Evolutionary conservation across 30 jellyfish, hydroid and myxozoan species (phyloP).

Genomic region (Aurelia aurita): DNA sequence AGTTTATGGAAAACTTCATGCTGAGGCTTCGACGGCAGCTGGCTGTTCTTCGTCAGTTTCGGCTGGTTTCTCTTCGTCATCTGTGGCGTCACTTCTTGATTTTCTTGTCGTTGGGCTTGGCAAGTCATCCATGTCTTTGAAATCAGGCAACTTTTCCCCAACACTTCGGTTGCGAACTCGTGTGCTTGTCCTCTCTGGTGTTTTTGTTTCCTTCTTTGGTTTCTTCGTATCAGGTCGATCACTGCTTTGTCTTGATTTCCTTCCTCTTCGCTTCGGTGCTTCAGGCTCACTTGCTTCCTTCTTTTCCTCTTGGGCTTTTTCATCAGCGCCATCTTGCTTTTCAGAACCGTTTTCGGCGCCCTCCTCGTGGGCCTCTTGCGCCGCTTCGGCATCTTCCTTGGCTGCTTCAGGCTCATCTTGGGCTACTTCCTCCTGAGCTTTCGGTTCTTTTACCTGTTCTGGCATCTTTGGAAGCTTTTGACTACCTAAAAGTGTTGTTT

Average conservation of each 20-base stretch:
- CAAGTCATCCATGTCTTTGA: slow-evolving; percentile 74
- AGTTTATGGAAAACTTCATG: too few relatives aligned
- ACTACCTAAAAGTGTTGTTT: slow-evolving; percentile 24
- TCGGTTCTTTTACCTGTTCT: slow-evolving; percentile 55
- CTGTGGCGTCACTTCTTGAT: slow-evolving; percentile 57
- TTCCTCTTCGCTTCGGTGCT: slow-evolving; percentile 68
- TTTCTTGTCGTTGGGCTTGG: slow-evolving; percentile 70
- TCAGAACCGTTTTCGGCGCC: slow-evolving; percentile 30
- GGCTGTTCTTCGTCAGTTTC: slow-evolving; percentile 40
- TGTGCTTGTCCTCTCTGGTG: slow-evolving; percentile 73
- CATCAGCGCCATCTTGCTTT: slow-evolving; percentile 57
- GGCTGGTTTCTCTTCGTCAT: slow-evolving; percentile 46
- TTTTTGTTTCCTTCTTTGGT: slow-evolving; percentile 60
- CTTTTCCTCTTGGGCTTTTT: slow-evolving; percentile 3
- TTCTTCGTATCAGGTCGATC: slow-evolving; percentile 72
- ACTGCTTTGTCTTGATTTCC: slow-evolving; percentile 54
- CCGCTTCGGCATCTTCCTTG: slow-evolving; percentile 34
- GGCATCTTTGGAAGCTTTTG: slow-evolving; percentile 45
- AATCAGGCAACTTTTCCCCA: slow-evolving; percentile 74
- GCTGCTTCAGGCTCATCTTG: slow-evolving; percentile 20
- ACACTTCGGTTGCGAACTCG: slow-evolving; percentile 68
- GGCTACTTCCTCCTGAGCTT: slow-evolving; percentile 4
- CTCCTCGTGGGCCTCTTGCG: slow-evolving; percentile 33
- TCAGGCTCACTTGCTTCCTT: slow-evolving; percentile 25
- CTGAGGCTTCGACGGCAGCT: slow-evolving; percentile 37